Evolutionary conservation across 2,797 vertebrate genomes (phyloP), one percentile per base, ranked within the genome.

Genomic region (Onychomys leucogaster): DNA sequence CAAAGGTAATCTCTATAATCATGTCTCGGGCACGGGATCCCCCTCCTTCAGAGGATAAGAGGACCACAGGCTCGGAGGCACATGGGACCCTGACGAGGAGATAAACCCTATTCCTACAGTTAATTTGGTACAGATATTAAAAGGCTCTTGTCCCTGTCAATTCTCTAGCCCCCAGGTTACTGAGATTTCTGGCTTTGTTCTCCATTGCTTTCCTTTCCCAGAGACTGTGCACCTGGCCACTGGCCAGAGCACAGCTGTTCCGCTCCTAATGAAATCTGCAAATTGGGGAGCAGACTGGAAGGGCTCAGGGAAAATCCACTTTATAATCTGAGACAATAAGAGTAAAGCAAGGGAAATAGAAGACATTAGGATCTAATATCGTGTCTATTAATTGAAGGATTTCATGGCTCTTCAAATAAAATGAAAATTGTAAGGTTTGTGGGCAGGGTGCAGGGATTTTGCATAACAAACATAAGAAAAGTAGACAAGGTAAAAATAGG

Each of bases 1-100:
- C 94, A 96, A 89, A 65, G 98, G 97, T 98, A 96, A 98, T 98
- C 97, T 98, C 95, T 96, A 86, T 98, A 96, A 98, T 98, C 95
- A 71, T 34, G n/a, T 97, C 76, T 97, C 32, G 59, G 88, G 90
- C 92, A 97, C 73, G 34, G 94, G 97, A 98, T 93, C 65, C 55
- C 94, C 96, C 80, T 96, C 67, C 93, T 43, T 61, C 25, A 0
- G 46, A 21, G 23, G 95, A 91, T 59, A 65, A 92, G 21, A n/a
- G 76, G 97, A 97, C 97, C 95, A 34, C 97, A n/a, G 55, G 29
- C 87, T 89, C 63, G 49, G 29, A n/a, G 1, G 23, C 82, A 96
- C 2, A 0, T 49, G 77, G 65, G 89, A 97, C 96, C 90, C 91
- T 96, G 10, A 95, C 95, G 87, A 98, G 91, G 75, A 97, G 97